Conservation (phyloP, 2,797 vertebrate species). For the Coregonus ussuriensis region DNA sequence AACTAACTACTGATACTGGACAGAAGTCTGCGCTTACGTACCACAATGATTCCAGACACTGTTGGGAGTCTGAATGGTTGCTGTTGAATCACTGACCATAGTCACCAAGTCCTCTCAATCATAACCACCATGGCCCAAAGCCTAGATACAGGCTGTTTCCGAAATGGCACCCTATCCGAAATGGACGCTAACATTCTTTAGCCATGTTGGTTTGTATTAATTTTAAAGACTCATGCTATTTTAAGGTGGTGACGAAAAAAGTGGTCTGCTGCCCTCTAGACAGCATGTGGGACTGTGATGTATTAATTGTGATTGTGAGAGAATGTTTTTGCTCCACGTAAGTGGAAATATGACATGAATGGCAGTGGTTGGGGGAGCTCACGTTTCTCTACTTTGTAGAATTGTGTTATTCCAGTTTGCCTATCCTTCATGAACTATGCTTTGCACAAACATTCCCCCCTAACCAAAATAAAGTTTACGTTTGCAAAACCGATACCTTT, state of each 20-base stretch:
- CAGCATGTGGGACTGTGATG: constrained; percentile 41
- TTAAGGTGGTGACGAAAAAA: constrained; percentile 30
- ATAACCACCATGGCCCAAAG: constrained; percentile 45
- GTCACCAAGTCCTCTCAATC: constrained; percentile 65
- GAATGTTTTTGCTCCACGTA: constrained; percentile 55
- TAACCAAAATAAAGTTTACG: constrained; percentile 84
- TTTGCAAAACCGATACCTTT: constrained; percentile 53
- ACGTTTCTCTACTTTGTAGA: constrained; percentile 71
- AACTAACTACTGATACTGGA: constrained; percentile 80
- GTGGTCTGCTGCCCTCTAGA: constrained; percentile 41
- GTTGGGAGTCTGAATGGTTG: constrained; percentile 69
- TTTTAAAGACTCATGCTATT: constrained; percentile 26
- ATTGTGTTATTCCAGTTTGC: constrained; percentile 77
- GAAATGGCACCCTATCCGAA: constrained; percentile 12
- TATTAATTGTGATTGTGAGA: constrained; percentile 49
- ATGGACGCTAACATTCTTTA: no score
- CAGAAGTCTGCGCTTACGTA: constrained; percentile 63
- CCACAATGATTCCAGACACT: constrained; percentile 62
- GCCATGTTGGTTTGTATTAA: constrained; percentile 15
- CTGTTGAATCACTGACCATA: constrained; percentile 78
- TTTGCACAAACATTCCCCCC: constrained; percentile 83
- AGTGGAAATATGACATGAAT: constrained; percentile 48
- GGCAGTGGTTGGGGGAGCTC: constrained; percentile 56
- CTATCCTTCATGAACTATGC: constrained; percentile 78
- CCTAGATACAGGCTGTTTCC: constrained; percentile 31